A percentile compares a stretch with the other conserved stretches of the same genome.
Conservation (phyloP, 1,140 invertebrate species). For the Dreissena rostriformis region DNA sequence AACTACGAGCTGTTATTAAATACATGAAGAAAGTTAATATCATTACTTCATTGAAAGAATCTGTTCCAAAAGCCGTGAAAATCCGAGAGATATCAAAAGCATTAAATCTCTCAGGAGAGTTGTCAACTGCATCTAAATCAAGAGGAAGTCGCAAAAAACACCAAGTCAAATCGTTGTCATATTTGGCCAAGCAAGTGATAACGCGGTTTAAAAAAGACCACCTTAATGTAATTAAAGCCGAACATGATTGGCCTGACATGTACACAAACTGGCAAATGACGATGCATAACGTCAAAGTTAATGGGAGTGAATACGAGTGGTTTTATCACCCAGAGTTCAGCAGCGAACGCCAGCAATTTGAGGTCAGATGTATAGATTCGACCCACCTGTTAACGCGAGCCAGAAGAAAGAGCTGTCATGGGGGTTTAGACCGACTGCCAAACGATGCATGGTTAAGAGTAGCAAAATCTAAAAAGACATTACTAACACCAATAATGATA, state of each 20-base stretch:
- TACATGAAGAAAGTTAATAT: slow-evolving; percentile 9
- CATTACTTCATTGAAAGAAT: neutral
- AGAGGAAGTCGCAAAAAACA: neutral
- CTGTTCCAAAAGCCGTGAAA: neutral
- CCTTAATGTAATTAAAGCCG: neutral
- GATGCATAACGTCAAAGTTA: neutral
- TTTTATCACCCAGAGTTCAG: slow-evolving; percentile 25
- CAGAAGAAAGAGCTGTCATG: slow-evolving; percentile 10
- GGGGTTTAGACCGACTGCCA: neutral
- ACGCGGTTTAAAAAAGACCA: neutral
- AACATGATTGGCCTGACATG: neutral
- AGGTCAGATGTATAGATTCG: slow-evolving; percentile 30
- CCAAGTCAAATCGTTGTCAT: neutral
- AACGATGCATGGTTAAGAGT: neutral
- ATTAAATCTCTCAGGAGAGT: neutral
- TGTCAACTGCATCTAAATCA: no score
- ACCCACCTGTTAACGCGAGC: slow-evolving; percentile 11
- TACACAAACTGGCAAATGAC: neutral
- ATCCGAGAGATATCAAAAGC: neutral
- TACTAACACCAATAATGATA: slow-evolving; percentile 17
- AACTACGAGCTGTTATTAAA: neutral
- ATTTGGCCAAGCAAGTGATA: neutral
- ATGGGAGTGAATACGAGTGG: neutral
- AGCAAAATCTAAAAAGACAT: neutral
- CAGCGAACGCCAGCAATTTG: neutral